Evolutionary conservation across 2,888 invertebrate genomes (phyloP).

Genomic region (Cosmopolites sordidus): DNA sequence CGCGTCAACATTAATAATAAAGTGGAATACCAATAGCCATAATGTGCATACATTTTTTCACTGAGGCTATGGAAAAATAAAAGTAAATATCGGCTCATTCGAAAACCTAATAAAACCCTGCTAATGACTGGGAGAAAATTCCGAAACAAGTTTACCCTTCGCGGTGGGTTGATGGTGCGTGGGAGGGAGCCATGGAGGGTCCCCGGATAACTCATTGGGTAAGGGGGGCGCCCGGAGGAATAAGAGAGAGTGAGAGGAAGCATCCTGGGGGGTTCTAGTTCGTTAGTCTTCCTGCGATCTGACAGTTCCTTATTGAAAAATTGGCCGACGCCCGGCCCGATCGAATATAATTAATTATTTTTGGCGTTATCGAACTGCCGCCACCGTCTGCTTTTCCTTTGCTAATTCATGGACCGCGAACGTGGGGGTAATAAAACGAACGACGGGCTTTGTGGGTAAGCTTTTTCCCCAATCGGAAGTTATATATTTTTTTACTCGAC

Average conservation of each 20-base stretch:
- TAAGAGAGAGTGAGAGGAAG: too few species aligned
- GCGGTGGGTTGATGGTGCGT: too few species aligned
- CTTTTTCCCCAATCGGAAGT: too few species aligned
- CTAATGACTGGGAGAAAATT: slow-evolving; percentile 25
- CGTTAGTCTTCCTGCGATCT: slow-evolving; percentile 46
- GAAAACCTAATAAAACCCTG: slow-evolving; percentile 31
- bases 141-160: neutral
- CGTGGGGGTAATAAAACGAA: slow-evolving; percentile 38
- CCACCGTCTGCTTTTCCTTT: slow-evolving; percentile 58
- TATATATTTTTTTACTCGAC: too few species aligned
- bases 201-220: too few species aligned
- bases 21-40: too few species aligned
- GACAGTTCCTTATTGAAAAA: slow-evolving; percentile 55
- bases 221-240: too few species aligned
- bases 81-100: slow-evolving; percentile 23
- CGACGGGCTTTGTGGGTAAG: too few species aligned
- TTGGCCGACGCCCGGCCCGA: slow-evolving; percentile 59
- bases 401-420: slow-evolving; percentile 65
- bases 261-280: slow-evolving; percentile 39
- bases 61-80: slow-evolving; percentile 4
- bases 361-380: slow-evolving; percentile 61
- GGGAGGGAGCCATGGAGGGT: too few species aligned
- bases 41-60: too few species aligned
- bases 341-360: slow-evolving; percentile 71
- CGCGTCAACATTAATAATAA: too few species aligned